Base-by-base conservation (phyloP, 2,888 invertebrate genomes). In the Fragum fragum region DNA sequence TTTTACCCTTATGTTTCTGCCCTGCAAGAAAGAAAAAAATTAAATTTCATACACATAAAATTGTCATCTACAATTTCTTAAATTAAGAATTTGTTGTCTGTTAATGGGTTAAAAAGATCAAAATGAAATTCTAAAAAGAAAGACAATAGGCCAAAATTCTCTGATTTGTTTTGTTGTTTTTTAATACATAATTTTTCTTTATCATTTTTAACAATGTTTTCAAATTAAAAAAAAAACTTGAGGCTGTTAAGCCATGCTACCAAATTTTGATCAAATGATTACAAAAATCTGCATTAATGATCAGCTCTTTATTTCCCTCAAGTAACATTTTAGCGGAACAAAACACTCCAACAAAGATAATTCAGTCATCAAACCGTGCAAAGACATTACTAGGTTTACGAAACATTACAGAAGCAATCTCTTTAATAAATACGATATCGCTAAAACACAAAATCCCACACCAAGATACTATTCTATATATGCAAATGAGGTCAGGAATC, bases 401-500 rank as follows among this genome's bases (percentile, higher is more conserved):
- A 32, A 66, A 66, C 66, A 66, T 66, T 66, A 21, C 66, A 7
- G 23, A 42, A 42, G 42, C 42, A 66, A 66, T 66, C 66, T 66
- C 66, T 42, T 66, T 73, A 42, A 73, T 73, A 73, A 61, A 59
- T 61, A 61, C 73, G 39, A 59, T 73, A 73, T 73, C 73, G 23
- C 73, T 42, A 59, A 59, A 73, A 59, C 63, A 36, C 47, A 29
- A 57, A 26, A 36, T 42, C 39, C n/a, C 66, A 23, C 16, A 70
- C 55, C 47, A 66, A 69, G 39, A 55, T 69, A 42, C 66, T 14
- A 66, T 42, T 66, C 71, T 71, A 36, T 28, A 66, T 83, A 83
- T 83, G 83, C 79, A 83, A 83, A 83, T 83, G 66, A 69, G 77
- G 81, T 77, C 77, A 78, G 77, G 75, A 68, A 63, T 61, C 63